phyloP scores from a whole-genome alignment of 2,888 invertebrate species.

The Ischnura elegans region DNA sequence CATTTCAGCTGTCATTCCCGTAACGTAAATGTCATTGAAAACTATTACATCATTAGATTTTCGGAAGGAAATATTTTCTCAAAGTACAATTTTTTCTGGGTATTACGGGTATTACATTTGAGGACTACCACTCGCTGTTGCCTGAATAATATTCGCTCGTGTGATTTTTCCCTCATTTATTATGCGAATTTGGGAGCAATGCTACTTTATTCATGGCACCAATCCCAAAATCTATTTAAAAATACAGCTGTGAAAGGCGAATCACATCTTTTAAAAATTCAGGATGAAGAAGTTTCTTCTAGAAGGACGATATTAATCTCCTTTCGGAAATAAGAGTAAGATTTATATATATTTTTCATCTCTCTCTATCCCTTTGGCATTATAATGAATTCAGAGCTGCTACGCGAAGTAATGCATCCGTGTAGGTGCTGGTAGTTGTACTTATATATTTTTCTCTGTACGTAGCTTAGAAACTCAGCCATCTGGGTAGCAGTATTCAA shows the following conservation, averaged over 20 bases:
- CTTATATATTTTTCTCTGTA: neutral
- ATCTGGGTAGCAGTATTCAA: neutral
- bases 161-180: neutral
- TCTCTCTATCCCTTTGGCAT: neutral
- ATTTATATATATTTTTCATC: constrained; percentile 9
- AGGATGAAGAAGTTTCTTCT: neutral
- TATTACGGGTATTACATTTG: too few species aligned
- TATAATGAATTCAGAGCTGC: neutral
- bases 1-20: too few species aligned
- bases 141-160: too few species aligned
- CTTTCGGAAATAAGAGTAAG: constrained; percentile 38
- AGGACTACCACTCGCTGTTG: too few species aligned
- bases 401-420: neutral
- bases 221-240: neutral
- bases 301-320: neutral
- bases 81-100: too few species aligned
- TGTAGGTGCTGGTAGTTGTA: neutral
- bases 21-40: too few species aligned
- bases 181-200: neutral
- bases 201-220: neutral
- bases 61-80: too few species aligned
- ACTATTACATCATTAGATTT: too few species aligned
- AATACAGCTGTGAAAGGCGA: neutral
- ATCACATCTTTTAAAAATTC: neutral
- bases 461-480: neutral